Conservation (phyloP, 2,797 vertebrate species). For the Malacoraja senta region DNA sequence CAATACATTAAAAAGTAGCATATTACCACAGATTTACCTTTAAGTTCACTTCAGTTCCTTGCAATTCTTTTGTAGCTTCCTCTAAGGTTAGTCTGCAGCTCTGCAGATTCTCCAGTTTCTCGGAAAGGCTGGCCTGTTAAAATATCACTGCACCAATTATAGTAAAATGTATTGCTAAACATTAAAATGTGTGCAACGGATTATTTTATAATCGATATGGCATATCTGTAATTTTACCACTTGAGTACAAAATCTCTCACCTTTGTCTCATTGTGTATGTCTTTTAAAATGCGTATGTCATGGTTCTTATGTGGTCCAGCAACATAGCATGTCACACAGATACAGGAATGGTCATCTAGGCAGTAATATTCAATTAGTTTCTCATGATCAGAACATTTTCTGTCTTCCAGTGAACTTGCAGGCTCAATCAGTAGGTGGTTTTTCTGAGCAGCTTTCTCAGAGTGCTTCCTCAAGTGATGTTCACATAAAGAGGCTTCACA, state of each 20-base stretch:
- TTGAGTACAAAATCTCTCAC: conserved; percentile 44
- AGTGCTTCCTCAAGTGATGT: conserved; percentile 60
- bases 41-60: conserved; percentile 35
- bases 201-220: background rate
- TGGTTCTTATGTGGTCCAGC: conserved; percentile 56
- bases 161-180: background rate
- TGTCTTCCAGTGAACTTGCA: background rate
- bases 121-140: conserved; percentile 26
- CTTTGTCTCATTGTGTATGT: conserved; percentile 59
- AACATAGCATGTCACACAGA: conserved; percentile 55
- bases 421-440: conserved; percentile 53
- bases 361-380: conserved; percentile 61
- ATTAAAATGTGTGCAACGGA: background rate
- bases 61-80: conserved; percentile 31
- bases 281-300: conserved; percentile 55
- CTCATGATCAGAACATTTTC: conserved; percentile 53
- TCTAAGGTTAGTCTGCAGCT: conserved; percentile 12
- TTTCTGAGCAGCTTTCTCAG: conserved; percentile 50
- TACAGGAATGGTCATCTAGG: conserved; percentile 45
- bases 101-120: conserved; percentile 27
- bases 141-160: background rate
- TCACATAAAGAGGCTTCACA: conserved; percentile 62
- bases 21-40: background rate
- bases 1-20: background rate
- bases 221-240: background rate